A percentile compares a stretch with the other conserved stretches of the same genome.
Conservation (phyloP, 2,888 invertebrate genomes). For the Taphrorychus bicolor region DNA sequence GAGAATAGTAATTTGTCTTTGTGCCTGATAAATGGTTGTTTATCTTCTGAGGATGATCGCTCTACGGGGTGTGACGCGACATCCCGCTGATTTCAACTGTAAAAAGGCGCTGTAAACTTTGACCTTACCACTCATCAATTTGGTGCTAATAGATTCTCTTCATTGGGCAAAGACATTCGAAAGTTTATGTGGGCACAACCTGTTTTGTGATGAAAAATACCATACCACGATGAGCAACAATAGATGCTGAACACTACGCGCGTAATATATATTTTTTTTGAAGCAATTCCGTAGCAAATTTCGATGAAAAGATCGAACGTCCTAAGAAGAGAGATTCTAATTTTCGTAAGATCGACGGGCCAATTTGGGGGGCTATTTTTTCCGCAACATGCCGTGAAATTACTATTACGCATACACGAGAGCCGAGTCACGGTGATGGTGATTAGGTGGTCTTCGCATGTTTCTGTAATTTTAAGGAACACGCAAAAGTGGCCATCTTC, state of each 20-base stretch:
- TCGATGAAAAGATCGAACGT: constrained; percentile 27
- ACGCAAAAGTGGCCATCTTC: not conserved
- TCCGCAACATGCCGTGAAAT: constrained; percentile 49
- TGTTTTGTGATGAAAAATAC: not conserved
- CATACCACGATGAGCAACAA: not conserved
- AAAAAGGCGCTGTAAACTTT: constrained; percentile 32
- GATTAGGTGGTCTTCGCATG: constrained; percentile 30
- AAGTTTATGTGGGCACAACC: not conserved
- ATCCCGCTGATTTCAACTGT: constrained; percentile 25
- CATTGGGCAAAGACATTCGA: not conserved
- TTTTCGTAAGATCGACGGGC: constrained; percentile 38
- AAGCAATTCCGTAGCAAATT: constrained; percentile 31
- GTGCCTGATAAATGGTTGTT: constrained; percentile 31
- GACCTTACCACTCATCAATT: constrained; percentile 26
- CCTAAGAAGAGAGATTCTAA: constrained; percentile 38
- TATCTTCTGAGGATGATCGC: constrained; percentile 32
- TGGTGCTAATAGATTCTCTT: constrained; percentile 23
- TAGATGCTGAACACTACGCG: not conserved
- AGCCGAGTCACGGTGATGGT: constrained; percentile 28
- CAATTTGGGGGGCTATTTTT: constrained; percentile 44
- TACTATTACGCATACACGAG: constrained; percentile 44
- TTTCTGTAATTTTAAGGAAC: not conserved
- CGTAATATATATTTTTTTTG: constrained; percentile 1
- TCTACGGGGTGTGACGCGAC: constrained; percentile 36
- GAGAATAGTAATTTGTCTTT: constrained; percentile 28